Base-by-base conservation (phyloP, 37 sponge, comb jelly and placozoan species). In the Spongia lamella region DNA sequence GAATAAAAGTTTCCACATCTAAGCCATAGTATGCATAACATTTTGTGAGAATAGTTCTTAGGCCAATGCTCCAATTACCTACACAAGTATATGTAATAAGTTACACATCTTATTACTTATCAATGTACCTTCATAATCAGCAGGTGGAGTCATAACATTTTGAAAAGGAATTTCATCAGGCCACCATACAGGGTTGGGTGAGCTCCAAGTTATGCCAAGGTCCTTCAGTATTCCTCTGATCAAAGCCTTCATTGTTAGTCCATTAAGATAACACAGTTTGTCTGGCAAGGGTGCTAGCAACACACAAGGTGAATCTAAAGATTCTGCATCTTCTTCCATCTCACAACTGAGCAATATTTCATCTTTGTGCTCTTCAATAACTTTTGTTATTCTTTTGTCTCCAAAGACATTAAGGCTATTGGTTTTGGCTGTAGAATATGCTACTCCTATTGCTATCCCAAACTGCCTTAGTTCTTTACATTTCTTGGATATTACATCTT, bases 401-500 rank as follows among this genome's bases (percentile, higher is more conserved):
- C 88, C 88, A 7, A 87, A 55, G 19, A 82, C 76, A 52, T 81
- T 81, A 31, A 87, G 59, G 53, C 76, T 77, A 27, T 82, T 78
- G 39, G 72, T 87, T 22, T 82, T 35, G 16, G 72, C 77, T 40
- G 88, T 81, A 20, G 78, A 56, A 55, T 87, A 87, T 64, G 73
- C 64, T 22, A 87, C 81, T 15, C 77, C 88, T 64, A 82, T 81
- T 30, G 82, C 66, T 1, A 87, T 56, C 0, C 82, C 88, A 17
- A 87, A 72, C 71, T 87, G 73, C 51, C 77, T 57, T 20, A 87
- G 72, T 43, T 87, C 88, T 11, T 82, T 56, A 56, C 81, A 61
- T 53, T 87, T 87, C 78, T 81, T 87, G 29, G 81, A 82, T 30
- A 87, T 87, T 3, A 87, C 88, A 11, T 87, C 88, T 36, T 25